Base-by-base conservation (phyloP, 2,113 vertebrate genomes). In the Neogobius melanostomus region DNA sequence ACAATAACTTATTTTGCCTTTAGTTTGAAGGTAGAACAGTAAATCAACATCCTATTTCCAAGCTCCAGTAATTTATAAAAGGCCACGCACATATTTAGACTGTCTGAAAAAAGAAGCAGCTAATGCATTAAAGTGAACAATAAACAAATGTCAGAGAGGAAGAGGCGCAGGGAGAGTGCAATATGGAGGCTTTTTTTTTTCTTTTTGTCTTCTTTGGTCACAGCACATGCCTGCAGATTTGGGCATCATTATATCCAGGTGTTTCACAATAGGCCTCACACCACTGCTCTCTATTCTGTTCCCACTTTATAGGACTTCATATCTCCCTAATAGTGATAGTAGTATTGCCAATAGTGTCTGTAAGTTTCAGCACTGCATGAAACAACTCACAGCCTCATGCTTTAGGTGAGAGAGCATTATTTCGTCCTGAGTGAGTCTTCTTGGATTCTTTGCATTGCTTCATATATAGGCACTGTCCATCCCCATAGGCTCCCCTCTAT, bases 11-110 rank as follows among this genome's bases (percentile, higher is more conserved):
- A 28, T 56, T 12, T 21, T 59, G 56, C 28, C 12, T 14, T 14
- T 59, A 59, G 51, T 59, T 59, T 36, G 12, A 42, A 59, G 56
- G 53, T 4, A 59, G 11, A 59, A 6, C 14, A 21, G 56, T 11
- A 8, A 42, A 11, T 42, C 11, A 42, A 11, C 28, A 42, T 12
- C 46, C 11, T 59, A 14, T 59, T 59, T 59, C 56, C 28, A 59
- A 42, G 28, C 12, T 7, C 11, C 28, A 42, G 56, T 28, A 14
- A 59, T 59, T 59, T 59, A 11, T 59, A 59, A 59, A 59, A 59
- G 56, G 56, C 56, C 56, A 59, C 56, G 42, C 56, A 59, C 56
- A 59, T 59, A 42, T 59, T 59, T 59, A 14, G 56, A 59, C 11
- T 6, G 1, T n/a, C n/a, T n/a, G 1, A 11, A 47, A 47, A 11